These are phyloP conservation scores for Nerophis ophidion DNA, from an alignment of 2,113 vertebrate genomes.

Conservation along the genomic window DNA sequence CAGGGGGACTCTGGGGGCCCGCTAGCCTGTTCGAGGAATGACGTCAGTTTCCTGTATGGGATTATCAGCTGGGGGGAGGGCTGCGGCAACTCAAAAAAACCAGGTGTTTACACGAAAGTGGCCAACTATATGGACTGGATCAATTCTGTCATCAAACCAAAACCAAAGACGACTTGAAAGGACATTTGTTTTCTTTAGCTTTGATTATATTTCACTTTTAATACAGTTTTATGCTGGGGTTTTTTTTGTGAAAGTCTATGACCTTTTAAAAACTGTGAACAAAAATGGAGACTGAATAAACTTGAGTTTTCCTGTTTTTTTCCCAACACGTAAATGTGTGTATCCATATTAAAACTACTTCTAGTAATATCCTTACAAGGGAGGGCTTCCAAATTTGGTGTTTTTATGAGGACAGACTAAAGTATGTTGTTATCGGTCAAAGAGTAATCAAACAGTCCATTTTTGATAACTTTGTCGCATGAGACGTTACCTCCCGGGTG, in stretches of 20 bases:
- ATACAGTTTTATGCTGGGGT: background rate
- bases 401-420: too few relatives aligned
- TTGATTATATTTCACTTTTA: background rate
- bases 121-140: conserved; percentile 86
- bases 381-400: too few relatives aligned
- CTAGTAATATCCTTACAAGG: background rate
- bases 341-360: background rate
- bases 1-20: conserved; percentile 95
- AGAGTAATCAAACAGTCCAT: too few relatives aligned
- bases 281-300: conserved; percentile 3
- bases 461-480: too few relatives aligned
- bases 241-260: background rate
- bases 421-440: too few relatives aligned
- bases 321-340: background rate
- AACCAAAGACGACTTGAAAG: conserved; percentile 25
- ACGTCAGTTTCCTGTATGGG: conserved; percentile 83
- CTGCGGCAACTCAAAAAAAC: conserved; percentile 77
- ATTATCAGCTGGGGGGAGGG: conserved; percentile 93
- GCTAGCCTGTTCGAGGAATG: conserved; percentile 75
- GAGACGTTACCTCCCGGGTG: too few relatives aligned
- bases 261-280: background rate
- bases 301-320: background rate
- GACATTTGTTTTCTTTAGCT: background rate
- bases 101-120: conserved; percentile 88
- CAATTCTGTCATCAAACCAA: conserved; percentile 68